A percentile compares a stretch with the other conserved stretches of the same genome.
These are phyloP conservation scores for Rhodeus uyekii DNA, from an alignment of 2,797 vertebrate species.

Conservation along the genomic window DNA sequence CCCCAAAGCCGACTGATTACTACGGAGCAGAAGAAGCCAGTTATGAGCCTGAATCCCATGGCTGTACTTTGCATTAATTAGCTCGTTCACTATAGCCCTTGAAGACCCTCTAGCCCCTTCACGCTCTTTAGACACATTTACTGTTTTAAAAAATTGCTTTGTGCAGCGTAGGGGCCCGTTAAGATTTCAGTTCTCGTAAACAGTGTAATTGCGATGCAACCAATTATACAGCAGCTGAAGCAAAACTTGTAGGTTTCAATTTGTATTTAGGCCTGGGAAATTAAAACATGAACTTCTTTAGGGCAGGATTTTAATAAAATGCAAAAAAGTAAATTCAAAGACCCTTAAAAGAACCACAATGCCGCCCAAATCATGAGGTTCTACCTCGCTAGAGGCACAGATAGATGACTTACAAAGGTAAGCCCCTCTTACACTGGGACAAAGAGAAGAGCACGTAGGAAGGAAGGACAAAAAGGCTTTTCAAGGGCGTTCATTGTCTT, in stretches of 20 bases:
- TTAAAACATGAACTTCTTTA: conserved; percentile 1
- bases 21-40: conserved; percentile 44
- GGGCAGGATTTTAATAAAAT: background rate
- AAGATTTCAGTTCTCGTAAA: conserved; percentile 39
- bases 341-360: conserved; percentile 17
- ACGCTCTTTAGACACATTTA: conserved; percentile 54
- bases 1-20: conserved; percentile 48
- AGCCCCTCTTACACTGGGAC: conserved; percentile 34
- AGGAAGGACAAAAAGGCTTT: conserved; percentile 60
- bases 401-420: conserved; percentile 24
- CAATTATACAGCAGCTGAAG: conserved; percentile 23
- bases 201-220: conserved; percentile 31
- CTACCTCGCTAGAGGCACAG: conserved; percentile 6
- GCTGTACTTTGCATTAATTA: conserved; percentile 62
- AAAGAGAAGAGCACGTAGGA: conserved; percentile 49
- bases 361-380: conserved; percentile 8
- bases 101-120: conserved; percentile 47
- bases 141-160: conserved; percentile 44
- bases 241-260: conserved; percentile 26
- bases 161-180: conserved; percentile 9
- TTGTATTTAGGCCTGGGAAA: conserved; percentile 30
- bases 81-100: conserved; percentile 45
- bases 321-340: conserved; percentile 24
- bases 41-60: conserved; percentile 52
- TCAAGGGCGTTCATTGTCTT: conserved; percentile 71